Base-by-base conservation (phyloP, 2,113 vertebrate species). In the Tangachromis dhanisi region DNA sequence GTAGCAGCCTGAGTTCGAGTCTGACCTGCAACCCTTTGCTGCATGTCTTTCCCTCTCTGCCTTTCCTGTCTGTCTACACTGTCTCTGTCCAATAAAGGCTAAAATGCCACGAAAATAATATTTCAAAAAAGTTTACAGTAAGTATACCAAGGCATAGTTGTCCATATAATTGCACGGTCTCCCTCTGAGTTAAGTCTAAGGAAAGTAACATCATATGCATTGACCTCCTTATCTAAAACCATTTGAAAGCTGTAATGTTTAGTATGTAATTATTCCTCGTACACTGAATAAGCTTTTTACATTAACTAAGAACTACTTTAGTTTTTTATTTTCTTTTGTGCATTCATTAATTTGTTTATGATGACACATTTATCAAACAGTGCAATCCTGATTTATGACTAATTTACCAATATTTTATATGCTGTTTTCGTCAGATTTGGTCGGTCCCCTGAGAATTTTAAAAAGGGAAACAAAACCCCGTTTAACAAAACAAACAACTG, bases 401-500 rank as follows among this genome's bases (percentile, higher is more conserved):
- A 7, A 49, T 21, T 68, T 80, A 29, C 5, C 29, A 51, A 33
- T 9, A n/a, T n/a, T 49, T 51, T 78, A 51, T 31, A n/a, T 51
- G 42, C 11, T 1, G 1, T 13, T 78, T 49, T 78, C n/a, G 73
- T 33, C 17, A 2, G 26, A 33, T 78, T 31, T 51, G 17, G 1
- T 78, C 0, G 2, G 26, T 51, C 42, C 26, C 2, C 17, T 78
- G 17, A 51, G 17, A n/a, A 49, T 78, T 78, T 31, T 12, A 49
- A n/a, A 49, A 49, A 49, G 42, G 71, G 26, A 49, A 49, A 33
- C 4, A 1, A 78, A 59, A 14, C 24, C 10, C 9, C 0, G 4
- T 51, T 51, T 51, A 76, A 8, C 26, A 80, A 89, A 35, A 73
- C 35, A 81, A 55, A 61, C 53, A 24, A 78, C 57, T 71, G 29